Percentiles rank a stretch among this genome's conserved stretches.
Conservation (phyloP, 2,797 vertebrate genomes). For the Natrix natrix region DNA sequence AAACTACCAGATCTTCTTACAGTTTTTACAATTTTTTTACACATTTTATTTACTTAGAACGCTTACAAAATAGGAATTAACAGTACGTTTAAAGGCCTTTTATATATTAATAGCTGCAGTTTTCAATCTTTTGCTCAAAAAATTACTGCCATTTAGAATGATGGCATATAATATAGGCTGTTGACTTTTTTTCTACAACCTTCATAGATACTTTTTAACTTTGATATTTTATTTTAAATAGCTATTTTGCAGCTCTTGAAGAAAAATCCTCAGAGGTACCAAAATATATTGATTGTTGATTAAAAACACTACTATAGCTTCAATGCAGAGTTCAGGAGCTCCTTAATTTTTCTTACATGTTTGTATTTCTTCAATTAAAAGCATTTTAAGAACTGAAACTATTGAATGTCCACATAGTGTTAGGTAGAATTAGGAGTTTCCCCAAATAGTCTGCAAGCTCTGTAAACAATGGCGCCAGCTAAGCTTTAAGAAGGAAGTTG, state of each 20-base stretch:
- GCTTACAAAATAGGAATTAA: not conserved
- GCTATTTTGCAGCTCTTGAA: not conserved
- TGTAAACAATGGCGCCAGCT: not conserved
- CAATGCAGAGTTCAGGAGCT: conserved; percentile 38
- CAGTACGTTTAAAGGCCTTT: not conserved
- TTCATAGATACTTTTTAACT: conserved; percentile 19
- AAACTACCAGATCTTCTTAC: not conserved
- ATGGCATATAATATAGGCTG: not conserved
- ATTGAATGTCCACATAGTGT: not conserved
- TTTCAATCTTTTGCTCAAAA: not conserved
- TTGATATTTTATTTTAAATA: conserved; percentile 14
- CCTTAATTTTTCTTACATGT: not conserved
- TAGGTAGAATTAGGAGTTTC: not conserved
- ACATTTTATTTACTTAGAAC: not conserved
- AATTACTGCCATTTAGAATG: not conserved
- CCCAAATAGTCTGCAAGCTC: not conserved
- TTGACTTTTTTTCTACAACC: conserved; percentile 22
- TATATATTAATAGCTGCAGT: not conserved
- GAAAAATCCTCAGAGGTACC: conserved; percentile 53
- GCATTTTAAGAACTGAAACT: not conserved
- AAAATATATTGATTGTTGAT: conserved; percentile 54
- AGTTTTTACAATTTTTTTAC: not conserved
- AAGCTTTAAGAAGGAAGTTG: not conserved
- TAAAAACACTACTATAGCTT: conserved; percentile 55
- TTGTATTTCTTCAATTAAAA: not conserved